Evolutionary conservation across 2,797 vertebrate genomes (phyloP).

Genomic region (Sternotherus odoratus): DNA sequence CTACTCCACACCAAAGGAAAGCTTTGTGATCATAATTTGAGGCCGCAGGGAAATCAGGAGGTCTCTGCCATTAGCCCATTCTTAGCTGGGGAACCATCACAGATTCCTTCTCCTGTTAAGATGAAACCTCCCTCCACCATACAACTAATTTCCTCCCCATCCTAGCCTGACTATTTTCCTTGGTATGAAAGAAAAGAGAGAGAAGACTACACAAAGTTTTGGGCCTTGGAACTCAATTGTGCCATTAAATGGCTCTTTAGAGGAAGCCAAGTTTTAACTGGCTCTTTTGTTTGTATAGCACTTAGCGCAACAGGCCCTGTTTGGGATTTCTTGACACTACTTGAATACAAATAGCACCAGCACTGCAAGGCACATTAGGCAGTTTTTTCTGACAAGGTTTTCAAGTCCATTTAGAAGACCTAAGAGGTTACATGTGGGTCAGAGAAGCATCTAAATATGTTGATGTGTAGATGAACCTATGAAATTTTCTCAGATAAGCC

Average conservation of each 20-base stretch:
- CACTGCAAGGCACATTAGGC: neutral
- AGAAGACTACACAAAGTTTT: neutral
- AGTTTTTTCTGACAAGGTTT: neutral
- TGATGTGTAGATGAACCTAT: neutral
- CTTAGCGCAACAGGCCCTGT: neutral
- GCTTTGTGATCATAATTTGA: neutral
- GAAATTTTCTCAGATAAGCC: neutral
- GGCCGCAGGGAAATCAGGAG: neutral
- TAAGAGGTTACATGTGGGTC: neutral
- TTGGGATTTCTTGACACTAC: neutral
- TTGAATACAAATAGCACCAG: rapidly evolving
- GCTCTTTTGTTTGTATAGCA: neutral
- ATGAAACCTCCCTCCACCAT: neutral
- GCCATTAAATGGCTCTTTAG: neutral
- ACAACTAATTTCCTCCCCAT: neutral
- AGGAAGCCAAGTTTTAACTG: neutral
- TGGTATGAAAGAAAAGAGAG: neutral
- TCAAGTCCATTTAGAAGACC: neutral
- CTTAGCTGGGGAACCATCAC: neutral
- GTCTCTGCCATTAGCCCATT: neutral
- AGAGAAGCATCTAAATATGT: neutral
- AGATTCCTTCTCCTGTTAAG: neutral
- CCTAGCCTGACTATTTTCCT: neutral
- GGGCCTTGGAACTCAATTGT: neutral
- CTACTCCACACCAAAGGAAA: neutral